These are phyloP conservation scores for Polyodon spathula DNA, from an alignment of 2,113 vertebrate genomes.

Conservation along the genomic window DNA sequence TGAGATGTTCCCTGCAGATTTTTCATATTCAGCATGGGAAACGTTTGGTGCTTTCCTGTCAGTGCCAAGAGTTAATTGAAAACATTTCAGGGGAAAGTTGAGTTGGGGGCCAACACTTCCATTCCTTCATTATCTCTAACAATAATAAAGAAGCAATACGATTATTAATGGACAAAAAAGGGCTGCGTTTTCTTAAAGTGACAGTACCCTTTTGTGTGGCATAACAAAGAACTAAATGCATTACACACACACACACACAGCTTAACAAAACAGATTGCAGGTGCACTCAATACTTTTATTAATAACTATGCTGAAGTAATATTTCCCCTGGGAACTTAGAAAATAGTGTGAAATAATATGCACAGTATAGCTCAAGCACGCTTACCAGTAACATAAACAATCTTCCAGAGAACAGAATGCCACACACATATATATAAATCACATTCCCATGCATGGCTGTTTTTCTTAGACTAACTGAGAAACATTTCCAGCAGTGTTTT, in stretches of 20 bases:
- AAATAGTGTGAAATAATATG: too few species aligned
- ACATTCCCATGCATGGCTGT: too few species aligned
- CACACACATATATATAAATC: too few species aligned
- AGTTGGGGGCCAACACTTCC: conserved; percentile 54
- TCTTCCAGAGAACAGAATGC: too few species aligned
- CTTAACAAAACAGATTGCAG: too few species aligned
- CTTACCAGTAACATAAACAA: too few species aligned
- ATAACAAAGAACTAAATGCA: conserved; percentile 9
- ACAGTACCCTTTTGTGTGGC: conserved; percentile 33
- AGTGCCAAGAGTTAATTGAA: conserved; percentile 83
- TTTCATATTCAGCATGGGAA: conserved; percentile 79
- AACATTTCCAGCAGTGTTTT: too few species aligned
- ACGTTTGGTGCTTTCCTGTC: conserved; percentile 73
- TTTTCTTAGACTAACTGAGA: too few species aligned
- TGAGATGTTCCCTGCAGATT: conserved; percentile 71
- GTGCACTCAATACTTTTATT: too few species aligned
- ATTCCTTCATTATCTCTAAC: conserved; percentile 71
- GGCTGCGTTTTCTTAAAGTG: conserved; percentile 57
- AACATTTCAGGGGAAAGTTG: conserved; percentile 76
- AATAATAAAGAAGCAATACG: conserved; percentile 75
- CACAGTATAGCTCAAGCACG: too few species aligned
- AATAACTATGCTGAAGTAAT: too few species aligned
- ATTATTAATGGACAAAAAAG: conserved; percentile 58
- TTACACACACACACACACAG: conserved; percentile 10
- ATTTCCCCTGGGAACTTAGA: too few species aligned